Evolutionary conservation across 2,888 invertebrate genomes (phyloP).

Genomic region (Disparrhopalites patrizii): DNA sequence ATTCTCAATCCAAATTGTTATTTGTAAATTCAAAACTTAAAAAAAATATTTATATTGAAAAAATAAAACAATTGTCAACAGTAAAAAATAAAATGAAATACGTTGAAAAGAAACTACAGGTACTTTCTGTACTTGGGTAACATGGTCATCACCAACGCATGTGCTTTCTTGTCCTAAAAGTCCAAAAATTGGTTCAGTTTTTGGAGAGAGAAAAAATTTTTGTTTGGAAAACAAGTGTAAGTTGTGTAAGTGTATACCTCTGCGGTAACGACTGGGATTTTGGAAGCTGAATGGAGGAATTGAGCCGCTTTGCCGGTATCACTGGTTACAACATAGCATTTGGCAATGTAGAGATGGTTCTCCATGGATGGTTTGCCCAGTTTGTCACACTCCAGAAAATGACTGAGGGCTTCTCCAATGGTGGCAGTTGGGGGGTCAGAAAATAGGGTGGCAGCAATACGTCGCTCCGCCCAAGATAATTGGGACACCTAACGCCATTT

Average conservation of each 20-base stretch:
- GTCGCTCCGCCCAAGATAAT: constrained; percentile 64
- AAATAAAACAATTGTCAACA: no score
- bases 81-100: no score
- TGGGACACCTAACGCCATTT: constrained; percentile 58
- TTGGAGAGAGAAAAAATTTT: background rate
- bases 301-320: constrained; percentile 55
- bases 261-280: constrained; percentile 46
- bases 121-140: constrained; percentile 1
- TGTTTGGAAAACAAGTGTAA: background rate
- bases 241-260: constrained; percentile 44
- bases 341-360: constrained; percentile 57
- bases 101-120: background rate
- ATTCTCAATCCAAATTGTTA: no score
- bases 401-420: constrained; percentile 60
- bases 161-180: constrained; percentile 16
- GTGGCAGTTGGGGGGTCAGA: constrained; percentile 61
- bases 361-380: constrained; percentile 57
- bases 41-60: no score
- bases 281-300: constrained; percentile 53
- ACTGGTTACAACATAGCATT: constrained; percentile 57
- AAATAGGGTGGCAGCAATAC: constrained; percentile 62
- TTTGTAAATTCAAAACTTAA: no score
- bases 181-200: background rate
- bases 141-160: background rate
- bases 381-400: constrained; percentile 58